Conservation (phyloP, 2,113 vertebrate genomes). For the Morphnarchus princeps region DNA sequence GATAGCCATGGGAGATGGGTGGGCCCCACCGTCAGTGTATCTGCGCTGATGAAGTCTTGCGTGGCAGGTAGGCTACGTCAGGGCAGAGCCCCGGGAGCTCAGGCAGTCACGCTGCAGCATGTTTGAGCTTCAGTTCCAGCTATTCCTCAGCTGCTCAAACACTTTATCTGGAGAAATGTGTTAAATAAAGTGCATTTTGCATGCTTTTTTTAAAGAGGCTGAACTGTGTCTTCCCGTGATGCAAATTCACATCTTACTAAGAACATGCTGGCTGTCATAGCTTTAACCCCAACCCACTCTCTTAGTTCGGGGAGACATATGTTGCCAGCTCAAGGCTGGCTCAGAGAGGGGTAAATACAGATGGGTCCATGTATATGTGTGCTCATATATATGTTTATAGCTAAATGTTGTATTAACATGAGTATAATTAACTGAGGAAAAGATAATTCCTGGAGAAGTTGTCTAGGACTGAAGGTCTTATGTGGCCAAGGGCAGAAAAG, state of each 20-base stretch:
- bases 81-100: background rate
- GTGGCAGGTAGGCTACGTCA: background rate
- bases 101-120: background rate
- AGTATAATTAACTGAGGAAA: background rate
- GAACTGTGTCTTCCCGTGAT: background rate
- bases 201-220: background rate
- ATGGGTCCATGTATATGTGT: background rate
- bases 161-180: background rate
- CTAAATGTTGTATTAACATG: background rate
- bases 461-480: background rate
- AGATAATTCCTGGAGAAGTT: background rate
- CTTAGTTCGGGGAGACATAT: background rate
- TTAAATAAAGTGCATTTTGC: background rate
- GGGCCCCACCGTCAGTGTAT: background rate
- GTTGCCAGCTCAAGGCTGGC: background rate
- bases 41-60: background rate
- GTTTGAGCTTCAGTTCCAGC: background rate
- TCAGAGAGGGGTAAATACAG: background rate
- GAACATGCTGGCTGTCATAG: background rate
- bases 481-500: background rate
- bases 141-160: background rate
- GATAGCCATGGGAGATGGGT: background rate
- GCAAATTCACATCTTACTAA: background rate
- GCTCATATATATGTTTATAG: background rate
- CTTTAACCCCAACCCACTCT: background rate